Evolutionary conservation across 1,140 invertebrate genomes (phyloP).

Genomic region (Ganaspis sp.): DNA sequence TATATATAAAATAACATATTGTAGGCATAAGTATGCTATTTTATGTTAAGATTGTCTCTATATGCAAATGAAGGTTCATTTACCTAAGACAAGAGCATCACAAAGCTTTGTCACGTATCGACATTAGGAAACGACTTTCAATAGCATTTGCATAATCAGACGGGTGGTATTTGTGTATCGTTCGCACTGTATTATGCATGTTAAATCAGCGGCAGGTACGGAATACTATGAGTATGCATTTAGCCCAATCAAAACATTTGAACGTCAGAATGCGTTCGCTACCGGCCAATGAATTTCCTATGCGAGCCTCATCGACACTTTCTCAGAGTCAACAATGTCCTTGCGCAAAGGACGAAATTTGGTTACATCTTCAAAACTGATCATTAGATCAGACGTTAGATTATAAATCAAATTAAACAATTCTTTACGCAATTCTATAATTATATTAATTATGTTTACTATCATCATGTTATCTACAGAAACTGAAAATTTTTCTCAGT

Average conservation of each 20-base stretch:
- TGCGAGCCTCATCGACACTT: conserved; percentile 42
- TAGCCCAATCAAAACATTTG: conserved; percentile 65
- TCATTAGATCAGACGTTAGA: too few species aligned
- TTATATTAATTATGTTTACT: too few species aligned
- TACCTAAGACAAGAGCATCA: background rate
- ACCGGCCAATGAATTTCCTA: conserved; percentile 51
- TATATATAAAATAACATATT: too few species aligned
- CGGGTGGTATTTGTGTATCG: conserved; percentile 64
- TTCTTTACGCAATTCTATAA: too few species aligned
- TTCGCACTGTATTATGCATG: conserved; percentile 57
- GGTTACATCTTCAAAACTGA: too few species aligned
- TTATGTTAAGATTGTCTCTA: background rate
- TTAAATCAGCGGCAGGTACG: conserved; percentile 46
- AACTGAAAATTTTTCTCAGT: too few species aligned
- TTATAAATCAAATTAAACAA: too few species aligned
- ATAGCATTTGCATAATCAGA: conserved; percentile 64
- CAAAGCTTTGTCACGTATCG: conserved; percentile 40
- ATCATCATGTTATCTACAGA: too few species aligned
- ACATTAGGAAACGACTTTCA: conserved; percentile 65
- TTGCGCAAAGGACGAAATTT: background rate
- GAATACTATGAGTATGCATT: conserved; percentile 53
- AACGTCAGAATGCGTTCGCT: conserved; percentile 57
- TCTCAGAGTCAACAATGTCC: conserved; percentile 34
- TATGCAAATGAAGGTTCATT: conserved; percentile 18
- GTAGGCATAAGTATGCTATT: background rate